A percentile compares a stretch with the other conserved stretches of the same genome.
Conservation (phyloP, 2,797 vertebrate species). For the Tolypeutes matacus region DNA sequence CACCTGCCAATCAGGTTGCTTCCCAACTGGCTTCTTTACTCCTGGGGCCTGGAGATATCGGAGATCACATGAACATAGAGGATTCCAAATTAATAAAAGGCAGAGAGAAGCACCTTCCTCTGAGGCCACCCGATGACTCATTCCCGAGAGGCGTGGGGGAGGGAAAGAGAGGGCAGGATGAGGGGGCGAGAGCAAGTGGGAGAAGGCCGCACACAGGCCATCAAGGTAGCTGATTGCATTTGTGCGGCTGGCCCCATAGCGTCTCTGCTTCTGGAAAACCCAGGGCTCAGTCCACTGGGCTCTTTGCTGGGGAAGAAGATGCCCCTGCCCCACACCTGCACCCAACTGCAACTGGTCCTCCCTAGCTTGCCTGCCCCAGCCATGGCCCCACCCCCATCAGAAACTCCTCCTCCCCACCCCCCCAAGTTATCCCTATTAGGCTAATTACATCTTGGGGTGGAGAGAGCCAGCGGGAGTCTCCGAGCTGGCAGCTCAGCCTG, state of each 20-base stretch:
- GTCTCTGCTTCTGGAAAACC: not conserved
- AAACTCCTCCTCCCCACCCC: too few relatives aligned
- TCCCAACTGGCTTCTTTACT: not conserved
- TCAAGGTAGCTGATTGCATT: not conserved
- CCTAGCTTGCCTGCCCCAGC: not conserved
- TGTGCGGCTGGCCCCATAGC: not conserved
- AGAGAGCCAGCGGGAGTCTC: not conserved
- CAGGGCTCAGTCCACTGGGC: not conserved
- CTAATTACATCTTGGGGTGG: not conserved
- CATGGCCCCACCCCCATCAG: not conserved
- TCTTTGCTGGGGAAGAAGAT: not conserved
- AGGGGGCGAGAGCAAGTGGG: not conserved
- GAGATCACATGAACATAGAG: slow-evolving; percentile 4
- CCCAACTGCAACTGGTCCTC: not conserved
- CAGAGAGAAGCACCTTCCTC: not conserved
- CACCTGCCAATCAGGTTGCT: not conserved
- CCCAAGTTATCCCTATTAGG: not conserved
- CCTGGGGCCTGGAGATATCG: not conserved
- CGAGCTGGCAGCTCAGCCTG: not conserved
- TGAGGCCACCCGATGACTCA: not conserved
- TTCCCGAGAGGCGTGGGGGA: too few relatives aligned
- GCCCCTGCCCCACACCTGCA: not conserved
- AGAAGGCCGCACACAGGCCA: not conserved
- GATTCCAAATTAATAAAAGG: not conserved
- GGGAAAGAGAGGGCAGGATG: not conserved